A percentile compares a stretch with the other conserved stretches of the same genome.
Conservation (phyloP, 64 coral and sea anemone genomes). For the Montipora foliosa region DNA sequence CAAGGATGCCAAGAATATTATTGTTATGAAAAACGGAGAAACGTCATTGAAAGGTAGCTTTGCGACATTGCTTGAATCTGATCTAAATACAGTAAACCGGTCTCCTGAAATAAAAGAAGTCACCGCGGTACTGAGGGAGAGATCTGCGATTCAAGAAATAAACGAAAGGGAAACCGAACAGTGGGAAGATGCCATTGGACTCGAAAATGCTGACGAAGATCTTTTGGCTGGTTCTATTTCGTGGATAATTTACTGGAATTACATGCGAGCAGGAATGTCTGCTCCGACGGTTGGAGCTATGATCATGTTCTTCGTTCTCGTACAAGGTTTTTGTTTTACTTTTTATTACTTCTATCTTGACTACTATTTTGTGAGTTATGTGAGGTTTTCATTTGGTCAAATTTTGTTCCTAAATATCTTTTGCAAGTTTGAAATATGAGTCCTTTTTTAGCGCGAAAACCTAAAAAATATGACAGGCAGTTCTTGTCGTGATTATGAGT, state of each 20-base stretch:
- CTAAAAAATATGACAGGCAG: too few relatives aligned
- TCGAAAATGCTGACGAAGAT: constrained; percentile 21
- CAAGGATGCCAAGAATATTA: constrained; percentile 22
- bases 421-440: too few relatives aligned
- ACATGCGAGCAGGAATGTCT: constrained; percentile 36
- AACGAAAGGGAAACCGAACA: neutral
- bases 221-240: constrained; percentile 35
- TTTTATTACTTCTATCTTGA: too few relatives aligned
- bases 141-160: neutral
- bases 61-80: too few relatives aligned
- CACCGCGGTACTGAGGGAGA: neutral
- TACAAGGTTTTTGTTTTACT: constrained; percentile 23
- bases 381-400: too few relatives aligned
- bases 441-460: too few relatives aligned
- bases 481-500: too few relatives aligned
- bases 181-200: neutral
- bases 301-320: constrained; percentile 17
- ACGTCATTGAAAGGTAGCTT: constrained; percentile 34
- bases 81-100: too few relatives aligned
- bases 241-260: constrained; percentile 38
- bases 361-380: too few relatives aligned
- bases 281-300: neutral
- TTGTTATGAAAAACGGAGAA: constrained; percentile 53
- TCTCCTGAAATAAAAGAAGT: neutral
- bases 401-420: too few relatives aligned